phyloP scores from a whole-genome alignment of 2,113 vertebrate species.

The Phoenicopterus ruber region DNA sequence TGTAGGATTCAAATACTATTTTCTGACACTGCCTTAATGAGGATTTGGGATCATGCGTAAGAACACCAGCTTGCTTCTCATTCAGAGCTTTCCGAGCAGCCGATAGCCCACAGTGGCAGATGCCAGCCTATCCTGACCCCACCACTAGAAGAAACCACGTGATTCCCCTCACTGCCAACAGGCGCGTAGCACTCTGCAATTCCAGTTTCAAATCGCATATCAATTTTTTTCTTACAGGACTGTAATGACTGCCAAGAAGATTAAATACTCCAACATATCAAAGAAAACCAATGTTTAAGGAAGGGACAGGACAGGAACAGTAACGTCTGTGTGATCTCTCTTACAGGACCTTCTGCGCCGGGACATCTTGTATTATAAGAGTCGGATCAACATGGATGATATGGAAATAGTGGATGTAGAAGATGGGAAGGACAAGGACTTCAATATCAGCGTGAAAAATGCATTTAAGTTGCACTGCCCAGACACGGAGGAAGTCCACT shows the following conservation, averaged over 20 bases:
- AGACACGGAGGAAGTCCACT: constrained; percentile 77
- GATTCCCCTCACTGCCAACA: not conserved
- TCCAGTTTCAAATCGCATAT: not conserved
- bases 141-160: not conserved
- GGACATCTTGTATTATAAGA: constrained; percentile 94
- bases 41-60: not conserved
- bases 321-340: not conserved
- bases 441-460: constrained; percentile 89
- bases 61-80: not conserved
- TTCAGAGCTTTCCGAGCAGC: not conserved
- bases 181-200: not conserved
- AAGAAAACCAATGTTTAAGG: not conserved
- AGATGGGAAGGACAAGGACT: constrained; percentile 91
- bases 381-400: constrained; percentile 86
- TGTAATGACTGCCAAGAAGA: not conserved
- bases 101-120: accelerated
- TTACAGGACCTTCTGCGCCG: constrained; percentile 89
- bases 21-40: not conserved
- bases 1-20: not conserved
- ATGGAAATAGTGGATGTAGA: constrained; percentile 89
- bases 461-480: constrained; percentile 82
- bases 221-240: not conserved
- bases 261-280: not conserved
- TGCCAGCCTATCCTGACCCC: not conserved
- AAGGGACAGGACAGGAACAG: not conserved